Evolutionary conservation across 2,113 vertebrate species (phyloP).

Genomic region (Diphyllodes magnificus): DNA sequence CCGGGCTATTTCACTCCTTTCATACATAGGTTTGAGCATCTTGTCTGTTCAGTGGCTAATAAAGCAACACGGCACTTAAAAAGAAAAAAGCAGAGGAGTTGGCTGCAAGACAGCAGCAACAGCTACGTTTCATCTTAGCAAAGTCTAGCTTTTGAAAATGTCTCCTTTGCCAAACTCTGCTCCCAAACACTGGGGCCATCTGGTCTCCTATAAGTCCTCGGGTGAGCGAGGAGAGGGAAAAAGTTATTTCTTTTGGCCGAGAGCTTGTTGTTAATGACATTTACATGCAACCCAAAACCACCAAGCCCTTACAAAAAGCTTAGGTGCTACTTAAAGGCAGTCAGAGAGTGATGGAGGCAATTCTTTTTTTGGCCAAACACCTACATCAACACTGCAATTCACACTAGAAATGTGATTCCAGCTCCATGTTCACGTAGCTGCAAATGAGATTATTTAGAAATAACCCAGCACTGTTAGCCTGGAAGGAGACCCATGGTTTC

Average conservation of each 20-base stretch:
- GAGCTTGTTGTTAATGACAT: constrained; percentile 53
- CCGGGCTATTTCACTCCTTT: neutral
- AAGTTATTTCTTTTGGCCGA: constrained; percentile 53
- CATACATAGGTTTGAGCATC: neutral
- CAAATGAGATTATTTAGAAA: constrained; percentile 35
- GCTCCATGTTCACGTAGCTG: neutral
- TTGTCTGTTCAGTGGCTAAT: neutral
- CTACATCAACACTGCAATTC: neutral
- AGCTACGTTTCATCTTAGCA: constrained; percentile 44
- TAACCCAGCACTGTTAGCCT: neutral
- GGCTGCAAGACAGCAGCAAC: constrained; percentile 35
- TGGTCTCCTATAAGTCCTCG: constrained; percentile 26
- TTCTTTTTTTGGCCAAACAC: constrained; percentile 48
- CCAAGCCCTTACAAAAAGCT: constrained; percentile 34
- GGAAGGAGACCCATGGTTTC: neutral
- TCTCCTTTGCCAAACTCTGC: constrained; percentile 45
- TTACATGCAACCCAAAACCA: constrained; percentile 55
- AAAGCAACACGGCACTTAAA: neutral
- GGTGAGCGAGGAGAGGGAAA: neutral
- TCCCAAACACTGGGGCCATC: constrained; percentile 51
- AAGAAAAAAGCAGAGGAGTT: neutral
- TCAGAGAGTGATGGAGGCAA: constrained; percentile 40
- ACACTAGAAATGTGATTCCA: constrained; percentile 20
- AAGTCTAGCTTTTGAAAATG: constrained; percentile 41
- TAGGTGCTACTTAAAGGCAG: constrained; percentile 60